Base-by-base conservation (phyloP, 2,113 vertebrate species). In the Hippocampus barbouri region DNA sequence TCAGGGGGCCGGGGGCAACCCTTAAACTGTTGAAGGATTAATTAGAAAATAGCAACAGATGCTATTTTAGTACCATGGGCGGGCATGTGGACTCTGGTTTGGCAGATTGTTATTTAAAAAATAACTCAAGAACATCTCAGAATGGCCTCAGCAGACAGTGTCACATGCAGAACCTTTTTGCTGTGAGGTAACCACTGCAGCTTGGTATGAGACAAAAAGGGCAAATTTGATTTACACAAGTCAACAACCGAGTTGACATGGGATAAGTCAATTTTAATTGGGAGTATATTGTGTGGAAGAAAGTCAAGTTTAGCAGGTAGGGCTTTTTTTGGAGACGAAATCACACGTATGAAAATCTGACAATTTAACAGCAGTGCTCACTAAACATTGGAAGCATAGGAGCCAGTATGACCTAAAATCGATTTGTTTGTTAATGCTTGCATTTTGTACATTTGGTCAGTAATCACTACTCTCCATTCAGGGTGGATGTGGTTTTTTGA, bases 61-160 rank as follows among this genome's bases (percentile, higher is more conserved):
- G 53, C 68, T 76, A 78, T 81, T 83, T 79, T 79, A 74, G 65
- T 61, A 68, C 78, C 38, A 49, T 9, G 12, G 27, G 21, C 11
- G 9, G 25, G 7, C 43, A 78, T 30, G 53, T 1, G 0, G n/a
- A 56, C 5, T 70, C 27, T 59, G 20, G 53, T 70, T 69, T 75
- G 53, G 64, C 34, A 61, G 51, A 41, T 70, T 10, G 41, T 20
- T 41, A 1, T 40, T 63, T 63, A 11, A n/a, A 47, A 63, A 63
- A 38, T 23, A 43, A 23, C 11, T n/a, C 8, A 43, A 15, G 14
- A 25, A 47, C 6, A 25, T 23, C 27, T n/a, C 20, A 43, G 8
- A 41, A 12, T 4, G 38, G 10, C 10, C 21, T 2, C 12, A 45
- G 11, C 8, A 16, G 16, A 41, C 8, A 9, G 8, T 38, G 41